A percentile compares a stretch with the other conserved stretches of the same genome.
phyloP scores from a whole-genome alignment of 2,113 vertebrate genomes.

The Plecotus auritus region DNA sequence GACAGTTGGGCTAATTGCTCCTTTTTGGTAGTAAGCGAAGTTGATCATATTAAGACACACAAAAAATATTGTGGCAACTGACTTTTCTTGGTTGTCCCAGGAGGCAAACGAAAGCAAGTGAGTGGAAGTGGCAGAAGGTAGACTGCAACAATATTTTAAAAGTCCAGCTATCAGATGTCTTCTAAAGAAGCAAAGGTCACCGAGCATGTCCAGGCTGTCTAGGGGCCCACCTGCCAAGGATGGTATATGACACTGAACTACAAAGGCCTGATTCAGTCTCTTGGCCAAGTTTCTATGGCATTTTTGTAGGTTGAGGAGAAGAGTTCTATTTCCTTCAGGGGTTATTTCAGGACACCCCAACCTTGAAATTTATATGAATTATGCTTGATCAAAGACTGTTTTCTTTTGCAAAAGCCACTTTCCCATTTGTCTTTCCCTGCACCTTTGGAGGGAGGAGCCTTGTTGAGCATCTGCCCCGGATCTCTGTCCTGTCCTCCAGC shows the following conservation, averaged over 20 bases:
- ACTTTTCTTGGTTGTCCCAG: not conserved
- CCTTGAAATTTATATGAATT: constrained; percentile 48
- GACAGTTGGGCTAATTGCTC: not conserved
- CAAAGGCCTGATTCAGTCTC: not conserved
- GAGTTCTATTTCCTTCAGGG: constrained; percentile 34
- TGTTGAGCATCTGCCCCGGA: constrained; percentile 60
- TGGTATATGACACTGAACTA: not conserved
- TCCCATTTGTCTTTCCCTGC: constrained; percentile 50
- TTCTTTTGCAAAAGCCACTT: constrained; percentile 55
- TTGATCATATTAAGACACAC: not conserved
- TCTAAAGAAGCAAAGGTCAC: not conserved
- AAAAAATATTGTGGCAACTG: not conserved
- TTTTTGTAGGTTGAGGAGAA: not conserved
- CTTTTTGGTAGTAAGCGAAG: not conserved
- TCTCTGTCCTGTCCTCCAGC: constrained; percentile 66
- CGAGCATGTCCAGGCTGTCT: not conserved
- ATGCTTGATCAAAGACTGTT: constrained; percentile 20
- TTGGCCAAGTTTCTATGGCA: not conserved
- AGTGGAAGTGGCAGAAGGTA: not conserved
- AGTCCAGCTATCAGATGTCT: not conserved
- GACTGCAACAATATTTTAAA: not conserved
- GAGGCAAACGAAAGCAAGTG: not conserved
- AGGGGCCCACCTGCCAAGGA: not conserved
- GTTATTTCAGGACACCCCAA: constrained; percentile 61
- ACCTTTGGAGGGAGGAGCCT: constrained; percentile 57